A percentile compares a stretch with the other conserved stretches of the same genome.
phyloP scores from a whole-genome alignment of 2,888 invertebrate genomes.

The Pocota personata region DNA sequence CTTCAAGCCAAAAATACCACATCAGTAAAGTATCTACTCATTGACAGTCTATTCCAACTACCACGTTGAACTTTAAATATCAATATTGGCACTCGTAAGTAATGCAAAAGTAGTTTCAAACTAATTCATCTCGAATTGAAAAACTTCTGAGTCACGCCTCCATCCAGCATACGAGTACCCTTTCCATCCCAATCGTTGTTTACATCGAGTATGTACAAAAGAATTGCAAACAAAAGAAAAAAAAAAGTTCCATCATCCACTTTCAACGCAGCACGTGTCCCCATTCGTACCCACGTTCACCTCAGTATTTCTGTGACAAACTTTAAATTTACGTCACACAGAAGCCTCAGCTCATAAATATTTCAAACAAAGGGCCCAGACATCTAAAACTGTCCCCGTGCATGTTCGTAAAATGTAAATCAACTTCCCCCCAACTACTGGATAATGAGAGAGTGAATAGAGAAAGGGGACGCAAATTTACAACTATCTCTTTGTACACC shows the following conservation, averaged over 20 bases:
- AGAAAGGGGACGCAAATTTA: conserved; percentile 39
- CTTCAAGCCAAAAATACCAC: background rate
- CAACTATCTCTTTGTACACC: conserved; percentile 60
- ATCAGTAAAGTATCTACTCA: background rate
- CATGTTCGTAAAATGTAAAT: conserved; percentile 70
- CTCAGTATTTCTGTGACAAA: conserved; percentile 53
- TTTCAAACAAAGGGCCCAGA: conserved; percentile 71
- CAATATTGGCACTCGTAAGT: conserved; percentile 65
- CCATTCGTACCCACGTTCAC: conserved; percentile 4
- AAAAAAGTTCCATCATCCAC: conserved; percentile 6
- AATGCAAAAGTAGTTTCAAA: conserved; percentile 61
- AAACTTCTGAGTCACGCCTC: conserved; percentile 35
- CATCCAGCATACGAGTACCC: background rate
- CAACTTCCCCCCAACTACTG: conserved; percentile 58
- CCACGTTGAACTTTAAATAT: conserved; percentile 36
- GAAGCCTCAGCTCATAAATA: conserved; percentile 70
- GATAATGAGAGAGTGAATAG: conserved; percentile 2
- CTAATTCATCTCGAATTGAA: conserved; percentile 51
- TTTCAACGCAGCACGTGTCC: conserved; percentile 15
- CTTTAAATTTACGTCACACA: conserved; percentile 58
- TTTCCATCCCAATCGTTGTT: background rate
- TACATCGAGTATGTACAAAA: conserved; percentile 36
- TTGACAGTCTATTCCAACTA: conserved; percentile 6
- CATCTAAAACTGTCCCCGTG: conserved; percentile 69
- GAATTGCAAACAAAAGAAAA: conserved; percentile 31